Evolutionary conservation across 2,888 invertebrate species (phyloP).

Genomic region (Pristionchus arcanus): DNA sequence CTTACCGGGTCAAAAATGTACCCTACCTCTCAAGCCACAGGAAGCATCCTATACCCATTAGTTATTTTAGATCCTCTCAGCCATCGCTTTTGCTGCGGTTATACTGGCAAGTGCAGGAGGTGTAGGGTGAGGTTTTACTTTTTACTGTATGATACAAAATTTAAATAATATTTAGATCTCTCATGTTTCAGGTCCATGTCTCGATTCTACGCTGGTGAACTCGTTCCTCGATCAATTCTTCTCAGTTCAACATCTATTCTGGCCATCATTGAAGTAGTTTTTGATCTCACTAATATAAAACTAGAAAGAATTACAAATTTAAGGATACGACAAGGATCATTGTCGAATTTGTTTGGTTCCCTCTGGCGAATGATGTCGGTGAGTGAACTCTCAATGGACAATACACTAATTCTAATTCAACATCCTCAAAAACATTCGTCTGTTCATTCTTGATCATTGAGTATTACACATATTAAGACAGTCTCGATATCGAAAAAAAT

Average conservation of each 20-base stretch:
- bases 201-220: constrained; percentile 67
- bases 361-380: constrained; percentile 37
- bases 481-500: background rate
- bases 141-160: background rate
- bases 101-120: constrained; percentile 66
- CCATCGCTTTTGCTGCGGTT: constrained; percentile 60
- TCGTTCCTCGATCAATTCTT: constrained; percentile 67
- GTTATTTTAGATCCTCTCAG: constrained; percentile 59
- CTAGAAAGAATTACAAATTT: background rate
- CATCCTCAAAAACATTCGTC: no score
- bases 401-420: no score
- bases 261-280: constrained; percentile 21
- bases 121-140: constrained; percentile 53
- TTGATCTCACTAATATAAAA: background rate
- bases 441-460: background rate
- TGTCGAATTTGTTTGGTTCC: constrained; percentile 32
- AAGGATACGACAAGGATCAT: background rate
- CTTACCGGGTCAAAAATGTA: no score
- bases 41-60: no score
- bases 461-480: background rate
- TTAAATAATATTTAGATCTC: no score
- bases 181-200: constrained; percentile 59
- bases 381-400: background rate
- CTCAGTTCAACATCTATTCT: constrained; percentile 63
- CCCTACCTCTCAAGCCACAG: no score